These are phyloP conservation scores for Champsocephalus esox DNA, from an alignment of 2,797 vertebrate species.

Conservation along the genomic window DNA sequence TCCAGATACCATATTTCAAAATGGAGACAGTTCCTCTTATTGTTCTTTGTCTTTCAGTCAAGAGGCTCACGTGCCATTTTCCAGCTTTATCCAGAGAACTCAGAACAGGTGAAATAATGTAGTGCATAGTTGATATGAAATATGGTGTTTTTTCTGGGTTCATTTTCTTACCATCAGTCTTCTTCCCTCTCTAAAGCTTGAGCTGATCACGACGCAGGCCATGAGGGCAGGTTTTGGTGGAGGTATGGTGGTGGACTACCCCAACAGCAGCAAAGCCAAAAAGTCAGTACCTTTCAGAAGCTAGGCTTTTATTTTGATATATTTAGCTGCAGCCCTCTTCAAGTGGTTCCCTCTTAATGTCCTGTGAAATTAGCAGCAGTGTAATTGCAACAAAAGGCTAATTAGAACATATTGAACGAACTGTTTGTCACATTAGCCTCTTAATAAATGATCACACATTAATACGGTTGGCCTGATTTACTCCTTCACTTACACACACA, in stretches of 20 bases:
- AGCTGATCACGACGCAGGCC: conserved; percentile 94
- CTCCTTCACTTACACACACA: not conserved
- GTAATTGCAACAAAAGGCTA: conserved; percentile 9
- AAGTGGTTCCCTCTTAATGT: conserved; percentile 34
- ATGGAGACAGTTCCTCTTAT: conserved; percentile 9
- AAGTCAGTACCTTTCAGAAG: conserved; percentile 86
- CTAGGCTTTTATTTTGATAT: conserved; percentile 34
- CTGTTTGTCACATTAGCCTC: conserved; percentile 16
- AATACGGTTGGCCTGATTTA: conserved; percentile 5
- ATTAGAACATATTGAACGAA: conserved; percentile 30
- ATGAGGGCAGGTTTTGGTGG: conserved; percentile 95
- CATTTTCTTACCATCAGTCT: not conserved
- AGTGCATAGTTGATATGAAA: not conserved
- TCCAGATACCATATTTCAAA: not conserved
- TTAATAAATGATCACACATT: conserved; percentile 27
- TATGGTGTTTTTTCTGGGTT: not conserved
- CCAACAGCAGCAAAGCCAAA: conserved; percentile 97
- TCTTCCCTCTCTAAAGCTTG: conserved; percentile 84
- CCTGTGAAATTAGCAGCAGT: conserved; percentile 45
- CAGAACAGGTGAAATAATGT: conserved; percentile 88
- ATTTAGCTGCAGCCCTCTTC: not conserved
- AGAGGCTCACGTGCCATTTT: conserved; percentile 92
- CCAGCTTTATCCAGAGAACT: conserved; percentile 96
- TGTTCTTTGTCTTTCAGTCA: conserved; percentile 77
- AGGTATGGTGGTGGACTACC: conserved; percentile 97